These are phyloP conservation scores for Synanthedon tipuliformis DNA, from an alignment of 2,888 invertebrate species.

Conservation along the genomic window DNA sequence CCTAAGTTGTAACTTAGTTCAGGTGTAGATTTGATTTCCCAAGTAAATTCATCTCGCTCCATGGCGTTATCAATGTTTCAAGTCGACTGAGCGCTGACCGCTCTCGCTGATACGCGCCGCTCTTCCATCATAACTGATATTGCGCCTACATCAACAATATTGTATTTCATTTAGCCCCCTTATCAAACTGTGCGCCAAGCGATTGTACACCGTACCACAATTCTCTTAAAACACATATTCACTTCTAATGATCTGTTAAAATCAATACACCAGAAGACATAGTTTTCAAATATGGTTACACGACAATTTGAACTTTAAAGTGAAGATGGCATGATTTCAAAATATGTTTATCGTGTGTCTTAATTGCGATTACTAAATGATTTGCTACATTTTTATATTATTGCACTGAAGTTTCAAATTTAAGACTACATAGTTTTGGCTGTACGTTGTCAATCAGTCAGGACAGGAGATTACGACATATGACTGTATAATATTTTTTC, in stretches of 20 bases:
- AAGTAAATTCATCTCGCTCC: conserved; percentile 2
- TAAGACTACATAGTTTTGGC: no score
- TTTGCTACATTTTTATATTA: no score
- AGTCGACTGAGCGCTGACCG: conserved; percentile 62
- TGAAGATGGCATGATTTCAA: no score
- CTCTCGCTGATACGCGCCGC: conserved; percentile 31
- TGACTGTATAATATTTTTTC: no score
- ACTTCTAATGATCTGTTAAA: conserved; percentile 1
- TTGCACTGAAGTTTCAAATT: no score
- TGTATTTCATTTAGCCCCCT: conserved; percentile 39
- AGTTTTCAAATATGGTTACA: no score
- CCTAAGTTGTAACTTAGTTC: background rate
- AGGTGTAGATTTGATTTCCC: conserved; percentile 1
- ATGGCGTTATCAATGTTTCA: conserved; percentile 52
- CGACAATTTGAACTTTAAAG: no score
- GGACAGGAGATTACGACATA: no score
- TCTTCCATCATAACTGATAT: conserved; percentile 66
- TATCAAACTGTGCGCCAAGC: conserved; percentile 10
- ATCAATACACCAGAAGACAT: conserved; percentile 28
- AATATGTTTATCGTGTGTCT: no score
- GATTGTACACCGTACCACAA: conserved; percentile 7
- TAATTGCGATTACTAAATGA: no score
- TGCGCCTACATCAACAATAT: conserved; percentile 67
- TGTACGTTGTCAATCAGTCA: no score
- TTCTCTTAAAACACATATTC: conserved; percentile 7